A percentile compares a stretch with the other conserved stretches of the same genome.
These are phyloP conservation scores for Bovichtus diacanthus DNA, from an alignment of 2,797 vertebrate species.

Conservation along the genomic window DNA sequence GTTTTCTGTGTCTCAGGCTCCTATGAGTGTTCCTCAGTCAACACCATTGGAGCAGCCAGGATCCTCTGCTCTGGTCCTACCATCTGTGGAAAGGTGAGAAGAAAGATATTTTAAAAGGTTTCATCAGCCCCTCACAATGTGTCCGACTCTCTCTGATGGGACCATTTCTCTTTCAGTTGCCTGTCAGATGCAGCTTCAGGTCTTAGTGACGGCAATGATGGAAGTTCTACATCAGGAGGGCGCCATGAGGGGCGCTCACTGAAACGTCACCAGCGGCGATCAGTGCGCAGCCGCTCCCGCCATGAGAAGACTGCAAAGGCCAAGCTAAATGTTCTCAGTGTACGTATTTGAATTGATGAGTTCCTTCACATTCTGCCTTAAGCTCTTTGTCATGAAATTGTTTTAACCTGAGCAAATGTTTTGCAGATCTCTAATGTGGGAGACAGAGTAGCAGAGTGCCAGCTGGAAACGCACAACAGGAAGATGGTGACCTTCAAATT, in stretches of 20 bases:
- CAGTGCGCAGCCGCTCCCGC: conserved; percentile 95
- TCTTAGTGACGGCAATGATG: conserved; percentile 96
- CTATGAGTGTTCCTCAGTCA: conserved; percentile 69
- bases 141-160: background rate
- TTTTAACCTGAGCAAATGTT: conserved; percentile 27
- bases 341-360: conserved; percentile 70
- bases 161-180: conserved; percentile 81
- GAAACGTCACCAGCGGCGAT: conserved; percentile 91
- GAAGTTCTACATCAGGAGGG: conserved; percentile 87
- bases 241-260: conserved; percentile 91
- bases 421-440: conserved; percentile 95
- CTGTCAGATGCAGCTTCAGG: conserved; percentile 93
- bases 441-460: conserved; percentile 97
- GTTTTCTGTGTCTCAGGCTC: conserved; percentile 64
- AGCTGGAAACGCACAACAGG: conserved; percentile 97
- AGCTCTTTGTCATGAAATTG: background rate
- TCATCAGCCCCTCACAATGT: background rate
- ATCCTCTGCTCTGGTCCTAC: conserved; percentile 62
- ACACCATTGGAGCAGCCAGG: conserved; percentile 71
- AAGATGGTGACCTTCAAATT: conserved; percentile 99
- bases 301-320: conserved; percentile 93
- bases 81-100: conserved; percentile 79
- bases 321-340: conserved; percentile 95
- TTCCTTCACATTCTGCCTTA: background rate
- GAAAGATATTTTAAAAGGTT: background rate